Percentiles rank a stretch among this genome's conserved stretches.
These are phyloP conservation scores for Porphyrio hochstetteri DNA, from an alignment of 2,113 vertebrate species.

Conservation along the genomic window DNA sequence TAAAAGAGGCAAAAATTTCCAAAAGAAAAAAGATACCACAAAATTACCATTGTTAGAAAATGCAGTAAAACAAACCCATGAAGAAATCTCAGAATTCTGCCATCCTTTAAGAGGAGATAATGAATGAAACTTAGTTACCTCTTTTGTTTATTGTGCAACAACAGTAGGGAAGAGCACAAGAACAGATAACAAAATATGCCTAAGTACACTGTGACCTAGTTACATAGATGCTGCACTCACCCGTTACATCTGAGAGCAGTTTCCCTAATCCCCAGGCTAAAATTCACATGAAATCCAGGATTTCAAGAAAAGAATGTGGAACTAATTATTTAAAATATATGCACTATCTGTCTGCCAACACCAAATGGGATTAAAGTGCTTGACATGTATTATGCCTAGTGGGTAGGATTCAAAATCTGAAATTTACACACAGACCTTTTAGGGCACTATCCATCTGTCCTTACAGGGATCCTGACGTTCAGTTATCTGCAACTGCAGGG, in stretches of 20 bases:
- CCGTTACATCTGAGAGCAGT: background rate
- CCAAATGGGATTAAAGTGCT: conserved; percentile 9
- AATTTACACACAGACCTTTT: background rate
- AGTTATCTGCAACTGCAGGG: background rate
- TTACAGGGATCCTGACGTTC: background rate
- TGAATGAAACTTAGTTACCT: background rate
- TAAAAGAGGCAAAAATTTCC: background rate
- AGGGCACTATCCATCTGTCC: background rate
- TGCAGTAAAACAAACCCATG: background rate
- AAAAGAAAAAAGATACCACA: background rate
- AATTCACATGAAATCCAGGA: conserved; percentile 31
- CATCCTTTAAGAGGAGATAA: background rate
- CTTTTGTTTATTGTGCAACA: background rate
- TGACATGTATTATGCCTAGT: background rate
- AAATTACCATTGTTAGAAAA: background rate
- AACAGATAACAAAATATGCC: background rate
- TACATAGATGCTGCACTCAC: background rate
- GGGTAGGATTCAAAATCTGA: background rate
- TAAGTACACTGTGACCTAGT: conserved; percentile 27
- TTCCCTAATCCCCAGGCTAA: conserved; percentile 16
- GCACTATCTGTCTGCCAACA: background rate
- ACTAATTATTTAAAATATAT: conserved; percentile 39
- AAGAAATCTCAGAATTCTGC: background rate
- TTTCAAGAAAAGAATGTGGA: conserved; percentile 27
- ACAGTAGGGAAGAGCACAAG: background rate